Conservation (phyloP, 2,797 vertebrate genomes). For the Cryptoprocta ferox region DNA sequence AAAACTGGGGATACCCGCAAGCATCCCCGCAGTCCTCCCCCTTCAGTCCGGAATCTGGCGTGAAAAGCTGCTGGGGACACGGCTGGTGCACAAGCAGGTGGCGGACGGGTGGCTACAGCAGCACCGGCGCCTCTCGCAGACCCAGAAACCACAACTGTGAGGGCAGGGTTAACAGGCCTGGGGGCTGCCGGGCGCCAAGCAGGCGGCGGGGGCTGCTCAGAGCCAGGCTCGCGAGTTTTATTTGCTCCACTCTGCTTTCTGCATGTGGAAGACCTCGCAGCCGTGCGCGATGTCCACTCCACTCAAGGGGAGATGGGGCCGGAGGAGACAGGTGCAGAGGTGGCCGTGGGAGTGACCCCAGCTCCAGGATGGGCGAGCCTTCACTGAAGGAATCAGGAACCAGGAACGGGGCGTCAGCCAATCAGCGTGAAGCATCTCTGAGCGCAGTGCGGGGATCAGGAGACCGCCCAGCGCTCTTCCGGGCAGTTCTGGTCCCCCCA, state of each 20-base stretch:
- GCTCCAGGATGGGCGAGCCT: neutral
- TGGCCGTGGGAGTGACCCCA: neutral
- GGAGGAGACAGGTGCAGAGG: neutral
- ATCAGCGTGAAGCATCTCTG: neutral
- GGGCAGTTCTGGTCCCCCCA: no score
- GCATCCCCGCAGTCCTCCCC: neutral
- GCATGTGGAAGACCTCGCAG: neutral
- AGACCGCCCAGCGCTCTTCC: neutral
- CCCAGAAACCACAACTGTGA: neutral
- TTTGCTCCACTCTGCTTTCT: neutral
- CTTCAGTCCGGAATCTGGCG: neutral
- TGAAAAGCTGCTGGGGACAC: neutral
- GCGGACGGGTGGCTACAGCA: neutral
- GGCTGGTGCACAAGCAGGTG: neutral
- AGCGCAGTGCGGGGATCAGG: neutral
- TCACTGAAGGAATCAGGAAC: neutral
- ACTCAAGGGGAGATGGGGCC: no score
- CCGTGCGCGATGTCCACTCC: neutral
- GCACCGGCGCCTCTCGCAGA: neutral
- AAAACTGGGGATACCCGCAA: neutral
- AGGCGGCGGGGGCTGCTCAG: neutral
- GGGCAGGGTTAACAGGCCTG: neutral
- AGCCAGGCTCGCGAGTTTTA: neutral
- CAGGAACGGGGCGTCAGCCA: neutral
- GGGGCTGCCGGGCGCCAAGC: neutral